Evolutionary conservation across 2,113 vertebrate genomes (phyloP).

Genomic region (Stictonetta naevosa): DNA sequence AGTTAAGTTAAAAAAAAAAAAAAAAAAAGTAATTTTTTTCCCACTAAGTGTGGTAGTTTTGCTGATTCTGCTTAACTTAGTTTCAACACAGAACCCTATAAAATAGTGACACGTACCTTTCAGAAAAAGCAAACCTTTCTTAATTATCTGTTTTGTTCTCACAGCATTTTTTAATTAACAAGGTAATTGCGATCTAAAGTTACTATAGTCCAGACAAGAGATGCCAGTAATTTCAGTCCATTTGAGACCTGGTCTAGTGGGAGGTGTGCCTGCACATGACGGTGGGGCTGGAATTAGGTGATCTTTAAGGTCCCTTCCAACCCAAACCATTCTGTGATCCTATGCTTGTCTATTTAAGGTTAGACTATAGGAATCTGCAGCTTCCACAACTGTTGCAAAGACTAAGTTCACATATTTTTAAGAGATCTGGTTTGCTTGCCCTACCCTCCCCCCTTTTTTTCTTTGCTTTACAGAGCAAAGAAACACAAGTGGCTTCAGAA

Average conservation of each 20-base stretch:
- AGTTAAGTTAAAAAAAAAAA: background rate
- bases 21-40: background rate
- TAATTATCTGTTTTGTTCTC: background rate
- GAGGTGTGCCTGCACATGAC: too few relatives aligned
- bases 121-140: background rate
- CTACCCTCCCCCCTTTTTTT: background rate
- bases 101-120: background rate
- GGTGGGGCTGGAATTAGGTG: too few relatives aligned
- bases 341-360: background rate
- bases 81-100: background rate
- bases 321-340: too few relatives aligned
- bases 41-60: background rate
- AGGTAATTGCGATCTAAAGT: background rate
- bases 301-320: too few relatives aligned
- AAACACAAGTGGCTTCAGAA: background rate
- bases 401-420: background rate
- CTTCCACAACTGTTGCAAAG: background rate
- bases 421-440: background rate
- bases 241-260: background rate
- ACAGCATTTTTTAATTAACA: background rate
- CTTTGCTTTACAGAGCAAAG: background rate
- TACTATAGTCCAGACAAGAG: background rate
- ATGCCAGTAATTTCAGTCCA: background rate
- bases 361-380: background rate
- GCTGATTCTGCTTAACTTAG: background rate